phyloP scores from a whole-genome alignment of 2,797 vertebrate species.

The Avahi laniger region DNA sequence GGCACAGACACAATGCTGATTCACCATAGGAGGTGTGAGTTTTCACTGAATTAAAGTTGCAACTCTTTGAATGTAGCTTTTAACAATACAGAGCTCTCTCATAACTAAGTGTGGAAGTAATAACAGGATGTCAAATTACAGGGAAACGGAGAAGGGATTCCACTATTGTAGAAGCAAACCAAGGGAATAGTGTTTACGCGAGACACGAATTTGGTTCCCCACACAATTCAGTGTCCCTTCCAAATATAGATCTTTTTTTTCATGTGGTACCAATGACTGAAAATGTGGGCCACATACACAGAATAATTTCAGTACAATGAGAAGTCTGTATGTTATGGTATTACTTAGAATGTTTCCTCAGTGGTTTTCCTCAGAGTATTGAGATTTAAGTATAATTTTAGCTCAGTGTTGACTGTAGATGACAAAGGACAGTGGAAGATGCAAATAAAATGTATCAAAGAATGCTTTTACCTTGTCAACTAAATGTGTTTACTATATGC shows the following conservation, averaged over 20 bases:
- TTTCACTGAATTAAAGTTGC: conserved; percentile 68
- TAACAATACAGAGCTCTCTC: conserved; percentile 72
- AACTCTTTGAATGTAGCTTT: conserved; percentile 67
- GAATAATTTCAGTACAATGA: conserved; percentile 40
- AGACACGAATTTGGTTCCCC: conserved; percentile 64
- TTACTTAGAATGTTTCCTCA: conserved; percentile 70
- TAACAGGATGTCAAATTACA: conserved; percentile 77
- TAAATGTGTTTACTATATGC: not conserved
- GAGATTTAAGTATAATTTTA: conserved; percentile 55
- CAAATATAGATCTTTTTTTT: conserved; percentile 79
- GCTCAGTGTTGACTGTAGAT: conserved; percentile 41
- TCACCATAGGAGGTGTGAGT: conserved; percentile 74
- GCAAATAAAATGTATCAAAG: not conserved
- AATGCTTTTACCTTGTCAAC: not conserved
- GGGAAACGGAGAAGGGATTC: conserved; percentile 62
- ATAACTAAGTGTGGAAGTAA: conserved; percentile 79
- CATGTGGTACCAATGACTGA: conserved; percentile 69
- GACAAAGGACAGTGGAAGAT: conserved; percentile 42
- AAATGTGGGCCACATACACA: conserved; percentile 72
- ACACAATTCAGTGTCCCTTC: conserved; percentile 63
- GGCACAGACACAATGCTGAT: conserved; percentile 67
- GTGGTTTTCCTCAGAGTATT: conserved; percentile 70
- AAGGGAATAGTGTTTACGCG: conserved; percentile 57
- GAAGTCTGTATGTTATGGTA: conserved; percentile 27
- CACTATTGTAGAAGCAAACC: conserved; percentile 68